Evolutionary conservation across 2,888 invertebrate genomes (phyloP).

Genomic region (Lithophane socia): DNA sequence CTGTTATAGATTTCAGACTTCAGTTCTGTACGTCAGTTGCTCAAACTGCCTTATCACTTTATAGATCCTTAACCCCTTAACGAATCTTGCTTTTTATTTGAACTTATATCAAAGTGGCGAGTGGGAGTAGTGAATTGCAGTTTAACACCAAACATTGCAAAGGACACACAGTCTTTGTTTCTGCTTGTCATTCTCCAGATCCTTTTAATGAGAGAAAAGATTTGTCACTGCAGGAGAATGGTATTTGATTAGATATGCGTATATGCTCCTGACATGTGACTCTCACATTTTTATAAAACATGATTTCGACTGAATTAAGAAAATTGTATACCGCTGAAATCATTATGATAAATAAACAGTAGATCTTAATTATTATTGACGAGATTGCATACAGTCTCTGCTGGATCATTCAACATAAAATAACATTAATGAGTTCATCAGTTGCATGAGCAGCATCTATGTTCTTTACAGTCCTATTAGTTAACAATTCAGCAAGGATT

Average conservation of each 20-base stretch:
- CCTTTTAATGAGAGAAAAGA: conserved; percentile 27
- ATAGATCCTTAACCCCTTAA: conserved; percentile 24
- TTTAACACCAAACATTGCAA: conserved; percentile 64
- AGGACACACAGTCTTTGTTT: conserved; percentile 65
- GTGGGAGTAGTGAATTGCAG: conserved; percentile 68
- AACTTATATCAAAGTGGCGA: conserved; percentile 47
- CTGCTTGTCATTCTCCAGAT: conserved; percentile 38
- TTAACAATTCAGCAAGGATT: conserved; percentile 3
- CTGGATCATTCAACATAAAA: conserved; percentile 2
- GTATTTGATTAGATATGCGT: conserved; percentile 25
- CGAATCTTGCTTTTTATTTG: conserved; percentile 17
- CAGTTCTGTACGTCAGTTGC: neutral
- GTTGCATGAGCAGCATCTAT: neutral
- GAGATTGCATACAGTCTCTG: neutral
- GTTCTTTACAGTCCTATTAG: conserved; percentile 1
- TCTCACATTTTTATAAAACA: neutral
- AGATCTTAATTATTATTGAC: neutral
- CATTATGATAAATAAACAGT: neutral
- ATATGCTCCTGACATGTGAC: neutral
- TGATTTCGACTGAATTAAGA: neutral
- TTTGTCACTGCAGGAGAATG: conserved; percentile 26
- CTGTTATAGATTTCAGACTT: neutral
- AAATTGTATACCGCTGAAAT: neutral
- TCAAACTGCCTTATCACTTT: conserved; percentile 14
- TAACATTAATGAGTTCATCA: conserved; percentile 10